Conservation (phyloP, 2,888 invertebrate species). For the Oithona nana region DNA sequence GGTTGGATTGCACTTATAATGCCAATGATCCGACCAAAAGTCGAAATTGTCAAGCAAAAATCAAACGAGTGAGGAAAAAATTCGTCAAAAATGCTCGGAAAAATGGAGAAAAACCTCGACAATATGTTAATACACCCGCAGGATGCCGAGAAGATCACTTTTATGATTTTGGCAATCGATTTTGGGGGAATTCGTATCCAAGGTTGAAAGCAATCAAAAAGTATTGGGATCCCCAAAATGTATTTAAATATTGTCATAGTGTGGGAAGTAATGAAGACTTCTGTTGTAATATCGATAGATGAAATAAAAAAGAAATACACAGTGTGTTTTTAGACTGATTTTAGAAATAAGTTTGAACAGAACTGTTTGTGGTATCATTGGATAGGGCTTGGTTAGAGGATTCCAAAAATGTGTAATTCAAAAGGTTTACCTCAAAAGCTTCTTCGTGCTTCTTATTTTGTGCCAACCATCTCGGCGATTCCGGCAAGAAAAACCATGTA, state of each 20-base stretch:
- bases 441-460: not conserved
- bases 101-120: not conserved
- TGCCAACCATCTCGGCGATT: constrained; percentile 1
- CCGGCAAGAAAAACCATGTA: constrained; percentile 9
- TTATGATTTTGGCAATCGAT: too few species aligned
- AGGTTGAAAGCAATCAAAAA: not conserved
- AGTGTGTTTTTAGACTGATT: too few species aligned
- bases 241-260: not conserved
- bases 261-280: not conserved
- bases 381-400: too few species aligned
- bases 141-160: not conserved
- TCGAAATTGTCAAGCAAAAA: not conserved
- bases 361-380: too few species aligned
- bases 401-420: too few species aligned
- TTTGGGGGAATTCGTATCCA: not conserved
- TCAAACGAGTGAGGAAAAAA: not conserved
- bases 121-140: not conserved
- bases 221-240: not conserved
- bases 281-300: too few species aligned
- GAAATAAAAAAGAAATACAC: too few species aligned
- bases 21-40: not conserved
- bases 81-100: not conserved
- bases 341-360: too few species aligned
- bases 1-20: not conserved
- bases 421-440: not conserved